These are phyloP conservation scores for Epiblema foenella DNA, from an alignment of 2,888 invertebrate genomes.

Conservation along the genomic window DNA sequence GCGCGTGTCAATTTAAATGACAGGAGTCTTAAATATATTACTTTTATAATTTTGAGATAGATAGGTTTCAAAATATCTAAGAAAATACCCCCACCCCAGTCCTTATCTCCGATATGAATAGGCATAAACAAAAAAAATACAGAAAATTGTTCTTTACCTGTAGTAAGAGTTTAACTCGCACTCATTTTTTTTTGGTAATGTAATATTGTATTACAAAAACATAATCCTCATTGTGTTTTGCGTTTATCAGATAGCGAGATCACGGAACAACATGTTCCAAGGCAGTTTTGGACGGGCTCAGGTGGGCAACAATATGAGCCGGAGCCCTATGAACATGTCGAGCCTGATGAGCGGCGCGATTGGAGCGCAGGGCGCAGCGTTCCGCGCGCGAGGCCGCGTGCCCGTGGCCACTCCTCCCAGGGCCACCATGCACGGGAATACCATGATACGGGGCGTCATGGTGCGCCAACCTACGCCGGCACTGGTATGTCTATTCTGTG, in stretches of 20 bases:
- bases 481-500: constrained; percentile 59
- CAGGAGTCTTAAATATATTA: no score
- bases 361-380: constrained; percentile 51
- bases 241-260: constrained; percentile 63
- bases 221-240: neutral
- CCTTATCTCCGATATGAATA: no score
- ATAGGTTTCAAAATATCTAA: no score
- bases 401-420: constrained; percentile 57
- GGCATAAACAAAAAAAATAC: no score
- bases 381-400: constrained; percentile 66
- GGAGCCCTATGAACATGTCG: constrained; percentile 54
- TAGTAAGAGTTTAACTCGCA: no score
- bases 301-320: constrained; percentile 64
- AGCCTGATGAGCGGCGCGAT: constrained; percentile 48
- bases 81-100: no score
- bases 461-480: constrained; percentile 84
- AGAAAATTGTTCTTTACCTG: no score
- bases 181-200: no score
- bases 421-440: constrained; percentile 59
- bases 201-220: no score
- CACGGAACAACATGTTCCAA: constrained; percentile 68
- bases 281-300: constrained; percentile 71
- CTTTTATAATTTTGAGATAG: no score
- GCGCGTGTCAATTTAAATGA: no score
- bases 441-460: constrained; percentile 81